A percentile compares a stretch with the other conserved stretches of the same genome.
Conservation (phyloP, 2,888 invertebrate genomes). For the Lysandra bellargus region DNA sequence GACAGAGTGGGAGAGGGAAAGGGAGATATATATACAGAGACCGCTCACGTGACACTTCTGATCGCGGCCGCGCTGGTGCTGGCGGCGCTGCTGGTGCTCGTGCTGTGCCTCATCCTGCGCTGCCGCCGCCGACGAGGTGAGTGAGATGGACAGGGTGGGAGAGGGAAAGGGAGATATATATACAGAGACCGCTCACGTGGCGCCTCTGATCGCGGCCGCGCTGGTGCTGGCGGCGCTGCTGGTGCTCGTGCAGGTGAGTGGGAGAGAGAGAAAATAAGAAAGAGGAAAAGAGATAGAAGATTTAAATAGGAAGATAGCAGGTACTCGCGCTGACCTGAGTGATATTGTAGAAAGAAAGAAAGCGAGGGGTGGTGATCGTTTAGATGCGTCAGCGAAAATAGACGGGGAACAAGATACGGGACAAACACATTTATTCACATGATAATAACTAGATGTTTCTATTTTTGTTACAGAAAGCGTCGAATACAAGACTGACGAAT, state of each 20-base stretch:
- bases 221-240: slow-evolving; percentile 70
- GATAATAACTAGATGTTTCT: background rate
- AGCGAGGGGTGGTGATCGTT: no score
- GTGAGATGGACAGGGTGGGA: slow-evolving; percentile 26
- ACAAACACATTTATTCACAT: background rate
- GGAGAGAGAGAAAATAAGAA: background rate
- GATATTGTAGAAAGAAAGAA: no score
- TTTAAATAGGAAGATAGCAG: no score
- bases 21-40: slow-evolving; percentile 55
- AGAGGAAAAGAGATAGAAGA: background rate
- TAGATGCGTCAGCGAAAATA: no score
- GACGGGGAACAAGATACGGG: background rate
- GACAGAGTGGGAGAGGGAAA: background rate
- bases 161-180: background rate
- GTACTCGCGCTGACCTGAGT: no score
- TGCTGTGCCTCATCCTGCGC: slow-evolving; percentile 68
- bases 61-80: slow-evolving; percentile 73
- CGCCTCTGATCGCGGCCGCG: slow-evolving; percentile 72
- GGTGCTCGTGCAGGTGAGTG: slow-evolving; percentile 66
- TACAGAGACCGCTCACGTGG: slow-evolving; percentile 74
- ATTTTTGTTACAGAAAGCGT: slow-evolving; percentile 85
- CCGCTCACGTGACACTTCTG: slow-evolving; percentile 73
- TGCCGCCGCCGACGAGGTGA: slow-evolving; percentile 71
- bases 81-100: slow-evolving; percentile 68
- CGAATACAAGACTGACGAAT: slow-evolving; percentile 90